These are phyloP conservation scores for Pseudomyrmex gracilis DNA, from an alignment of 1,140 invertebrate genomes.

Conservation along the genomic window DNA sequence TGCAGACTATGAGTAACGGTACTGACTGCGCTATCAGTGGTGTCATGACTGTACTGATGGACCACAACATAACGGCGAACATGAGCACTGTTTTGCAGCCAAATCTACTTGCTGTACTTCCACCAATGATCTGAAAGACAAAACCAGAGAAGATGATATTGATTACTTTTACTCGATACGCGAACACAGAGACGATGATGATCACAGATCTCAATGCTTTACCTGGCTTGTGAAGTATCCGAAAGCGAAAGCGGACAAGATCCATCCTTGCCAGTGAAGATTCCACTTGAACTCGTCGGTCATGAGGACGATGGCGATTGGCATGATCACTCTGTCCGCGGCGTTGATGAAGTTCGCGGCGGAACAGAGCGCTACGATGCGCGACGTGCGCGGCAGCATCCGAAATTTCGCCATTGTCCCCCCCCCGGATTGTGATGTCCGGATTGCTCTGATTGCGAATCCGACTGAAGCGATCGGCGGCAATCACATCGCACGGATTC, in stretches of 20 bases:
- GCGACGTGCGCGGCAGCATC: slow-evolving; percentile 86
- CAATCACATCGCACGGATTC: slow-evolving; percentile 39
- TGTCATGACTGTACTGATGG: slow-evolving; percentile 90
- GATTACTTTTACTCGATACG: neutral
- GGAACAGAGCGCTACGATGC: slow-evolving; percentile 90
- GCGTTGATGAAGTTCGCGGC: slow-evolving; percentile 93
- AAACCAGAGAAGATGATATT: slow-evolving; percentile 16
- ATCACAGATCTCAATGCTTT: slow-evolving; percentile 49
- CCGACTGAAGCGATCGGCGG: neutral
- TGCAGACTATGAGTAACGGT: slow-evolving; percentile 87
- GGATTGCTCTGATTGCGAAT: neutral
- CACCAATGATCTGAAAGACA: slow-evolving; percentile 87
- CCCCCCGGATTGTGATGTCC: too few relatives aligned
- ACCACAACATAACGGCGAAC: slow-evolving; percentile 91
- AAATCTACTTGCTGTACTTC: slow-evolving; percentile 90
- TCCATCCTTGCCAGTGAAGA: slow-evolving; percentile 92
- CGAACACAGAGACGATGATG: neutral
- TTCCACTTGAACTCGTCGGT: slow-evolving; percentile 91
- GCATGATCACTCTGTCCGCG: slow-evolving; percentile 93
- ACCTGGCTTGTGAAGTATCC: slow-evolving; percentile 93
- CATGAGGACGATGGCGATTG: slow-evolving; percentile 92
- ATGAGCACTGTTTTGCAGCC: slow-evolving; percentile 91
- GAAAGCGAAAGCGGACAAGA: slow-evolving; percentile 92
- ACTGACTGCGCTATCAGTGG: slow-evolving; percentile 90
- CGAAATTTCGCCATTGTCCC: slow-evolving; percentile 83